Evolutionary conservation across 2,797 vertebrate species (phyloP), one percentile per base, ranked within the genome.

Genomic region (Xenopus petersii): DNA sequence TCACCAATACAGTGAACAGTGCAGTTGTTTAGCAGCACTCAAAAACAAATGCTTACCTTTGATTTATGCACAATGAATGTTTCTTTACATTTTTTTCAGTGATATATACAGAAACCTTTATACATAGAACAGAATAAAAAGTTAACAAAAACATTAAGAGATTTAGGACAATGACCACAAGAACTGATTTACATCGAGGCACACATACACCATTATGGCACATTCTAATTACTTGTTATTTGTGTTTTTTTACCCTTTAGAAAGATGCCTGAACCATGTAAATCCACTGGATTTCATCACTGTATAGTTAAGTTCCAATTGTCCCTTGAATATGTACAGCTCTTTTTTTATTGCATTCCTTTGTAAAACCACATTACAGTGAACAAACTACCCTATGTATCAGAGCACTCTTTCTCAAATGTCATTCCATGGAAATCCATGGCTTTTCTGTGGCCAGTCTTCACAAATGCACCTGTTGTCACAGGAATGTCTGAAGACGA

Each of bases 11-110:
- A 72, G 24, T 16, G 5, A 78, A 68, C 76, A 74, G 76, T 74
- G 54, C 65, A 58, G 70, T 70, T 58, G 7, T 54, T 26, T 79
- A 79, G 66, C 71, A 79, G 76, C 76, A 51, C 64, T 60, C 61
- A 42, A 33, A 42, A 33, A 58, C 47, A 30, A 26, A 56, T 54
- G 2, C 64, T 62, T 67, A 24, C 63, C 54, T 24, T 54, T 8
- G n/a, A 56, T 7, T 56, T 56, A 17, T 51, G 11, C 49, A 42
- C 36, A 42, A 42, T 51, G 49, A 51, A 51, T 51, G 49, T 51
- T 51, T 17, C 26, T 30, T 8, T 51, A 12, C 6, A 12, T 51
- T 30, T 30, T 30, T 56, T 56, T 56, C 54, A 56, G 13, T 16
- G 54, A 56, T 56, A 56, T 16, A 13, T 5, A 56, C 54, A 56